Evolutionary conservation across 2,888 invertebrate species (phyloP), one percentile per base, ranked within the genome.

Genomic region (Resseliella maxima): DNA sequence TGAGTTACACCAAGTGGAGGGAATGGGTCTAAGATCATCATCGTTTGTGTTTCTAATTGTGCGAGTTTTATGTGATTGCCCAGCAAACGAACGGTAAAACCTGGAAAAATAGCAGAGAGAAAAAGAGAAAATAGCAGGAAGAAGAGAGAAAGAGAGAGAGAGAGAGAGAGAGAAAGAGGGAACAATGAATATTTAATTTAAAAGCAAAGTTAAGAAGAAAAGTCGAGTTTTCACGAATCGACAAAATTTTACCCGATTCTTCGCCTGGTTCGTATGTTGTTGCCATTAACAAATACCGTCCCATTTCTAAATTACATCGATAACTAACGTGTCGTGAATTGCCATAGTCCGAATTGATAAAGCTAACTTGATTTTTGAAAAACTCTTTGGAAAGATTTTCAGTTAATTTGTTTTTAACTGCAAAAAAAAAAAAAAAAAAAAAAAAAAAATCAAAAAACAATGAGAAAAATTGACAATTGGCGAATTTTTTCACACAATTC

Each of bases 211-310:
- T 2, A 12, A 64, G 12, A 31, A 31, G 27, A 64, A 54, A 54
- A 54, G 18, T 10, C 54, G 27, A 27, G 2, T 81, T 21, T 41
- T 41, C 41, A 8, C 41, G 41, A 8, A 8, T 41, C 41, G 41
- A 41, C 5, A 6, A 18, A 31, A 27, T 27, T 36, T 18, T 50
- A 86, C 86, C 94, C 0, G 96, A 96, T 91, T 98, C 97, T 90
- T 97, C 96, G 0, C 96, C 95, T 0, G 97, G 96, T 89, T 97
- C 97, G 89, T 97, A 97, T 0, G 97, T 97, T 0, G 97, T 97
- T 0, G 98, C 97, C 89, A 98, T 93, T 85, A 98, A 93, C 59
- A 98, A 92, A 90, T 96, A 98, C 41, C 95, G 94, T 1, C 96
- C 97, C 88, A 95, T 94, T 89, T 96, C 96, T 88, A 97, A 91